Evolutionary conservation across 2,797 vertebrate species (phyloP), one percentile per base, ranked within the genome.

Genomic region (Petrocephalus schoutedeni): DNA sequence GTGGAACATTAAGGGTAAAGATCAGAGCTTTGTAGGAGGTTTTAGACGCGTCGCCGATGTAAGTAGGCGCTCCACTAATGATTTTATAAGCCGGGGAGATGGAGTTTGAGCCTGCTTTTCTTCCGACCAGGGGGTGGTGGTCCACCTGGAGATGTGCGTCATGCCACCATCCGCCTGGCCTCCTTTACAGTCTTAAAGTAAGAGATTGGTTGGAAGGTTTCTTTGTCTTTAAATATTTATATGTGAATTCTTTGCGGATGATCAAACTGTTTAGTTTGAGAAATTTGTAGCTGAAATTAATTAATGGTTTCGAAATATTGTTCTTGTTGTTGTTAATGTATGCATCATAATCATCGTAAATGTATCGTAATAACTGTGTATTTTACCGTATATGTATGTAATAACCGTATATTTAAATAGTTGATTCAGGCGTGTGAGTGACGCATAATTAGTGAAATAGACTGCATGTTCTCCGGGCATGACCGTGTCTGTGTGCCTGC

Each of bases 41-140:
- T 51, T 92, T 92, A 91, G 90, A 89, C 90, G 87, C 91, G 87
- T 89, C 90, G 74, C 92, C 89, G 90, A 95, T 90, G 93, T 92
- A 93, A 93, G 94, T 95, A 95, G 94, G 91, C 93, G 91, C 92
- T 90, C 89, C 87, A 67, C 89, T 92, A 88, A 93, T 91, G 89
- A 89, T 92, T 91, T 89, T 90, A 36, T 91, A 91, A 90, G 89
- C 77, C 83, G 89, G 89, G 89, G 28, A 67, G 87, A 67, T 71
- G 58, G 89, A 87, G 88, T 88, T 90, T 64, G 85, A 9, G 83
- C 74, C 23, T 88, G 89, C 71, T 64, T 89, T 59, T 32, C 59
- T 89, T 91, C 90, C 89, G 86, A 88, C 45, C 85, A 89, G 89
- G 88, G 89, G 91, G 88, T 93, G 91, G 93, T 93, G 85, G 92